phyloP scores from a whole-genome alignment of 64 coral and sea anemone species.

The Acropora tenuis region DNA sequence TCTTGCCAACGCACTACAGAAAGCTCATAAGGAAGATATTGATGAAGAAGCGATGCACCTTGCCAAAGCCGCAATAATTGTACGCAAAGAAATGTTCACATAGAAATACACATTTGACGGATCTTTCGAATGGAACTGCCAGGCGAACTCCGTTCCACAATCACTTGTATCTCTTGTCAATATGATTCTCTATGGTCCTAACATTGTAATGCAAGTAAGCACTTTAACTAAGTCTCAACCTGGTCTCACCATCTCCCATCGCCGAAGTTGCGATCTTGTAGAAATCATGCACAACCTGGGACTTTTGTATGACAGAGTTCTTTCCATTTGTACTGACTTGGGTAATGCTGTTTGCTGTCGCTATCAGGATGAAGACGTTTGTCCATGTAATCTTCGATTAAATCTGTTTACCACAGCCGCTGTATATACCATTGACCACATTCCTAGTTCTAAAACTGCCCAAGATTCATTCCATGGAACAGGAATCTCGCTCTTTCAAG shows the following conservation, averaged over 20 bases:
- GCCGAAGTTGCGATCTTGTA: conserved; percentile 39
- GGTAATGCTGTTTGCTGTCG: conserved; percentile 21
- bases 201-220: not conserved
- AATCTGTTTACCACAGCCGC: too few relatives aligned
- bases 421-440: conserved; percentile 29
- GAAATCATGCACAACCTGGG: conserved; percentile 61
- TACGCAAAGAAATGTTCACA: conserved; percentile 54
- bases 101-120: conserved; percentile 44
- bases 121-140: conserved; percentile 45
- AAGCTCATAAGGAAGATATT: conserved; percentile 34
- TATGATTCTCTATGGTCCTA: too few relatives aligned
- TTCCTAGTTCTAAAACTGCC: conserved; percentile 38
- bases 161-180: conserved; percentile 46
- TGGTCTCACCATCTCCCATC: conserved; percentile 21
- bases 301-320: conserved; percentile 80
- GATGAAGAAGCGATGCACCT: conserved; percentile 65
- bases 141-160: conserved; percentile 58
- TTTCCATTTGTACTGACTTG: conserved; percentile 66
- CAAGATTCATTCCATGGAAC: conserved; percentile 71
- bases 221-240: conserved; percentile 17
- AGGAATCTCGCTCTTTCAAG: conserved; percentile 59
- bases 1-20: conserved; percentile 37
- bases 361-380: too few relatives aligned
- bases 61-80: conserved; percentile 52
- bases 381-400: too few relatives aligned